These are phyloP conservation scores for Theretra japonica DNA, from an alignment of 2,888 invertebrate genomes.

Conservation along the genomic window DNA sequence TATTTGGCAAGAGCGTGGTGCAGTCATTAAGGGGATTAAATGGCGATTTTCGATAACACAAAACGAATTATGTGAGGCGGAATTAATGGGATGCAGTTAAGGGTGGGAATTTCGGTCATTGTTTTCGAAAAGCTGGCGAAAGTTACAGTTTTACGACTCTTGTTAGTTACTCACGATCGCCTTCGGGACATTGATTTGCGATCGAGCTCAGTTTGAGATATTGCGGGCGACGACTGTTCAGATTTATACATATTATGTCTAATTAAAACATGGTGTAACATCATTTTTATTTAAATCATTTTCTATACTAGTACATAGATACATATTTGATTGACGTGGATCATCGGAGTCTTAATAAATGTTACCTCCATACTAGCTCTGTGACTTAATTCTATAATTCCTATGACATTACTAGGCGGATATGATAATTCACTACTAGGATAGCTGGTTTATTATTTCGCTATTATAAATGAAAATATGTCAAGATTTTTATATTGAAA, in stretches of 20 bases:
- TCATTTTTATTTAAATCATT: too few relatives aligned
- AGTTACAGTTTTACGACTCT: not conserved
- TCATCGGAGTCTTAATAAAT: too few relatives aligned
- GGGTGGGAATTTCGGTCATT: constrained; percentile 33
- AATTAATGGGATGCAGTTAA: constrained; percentile 32
- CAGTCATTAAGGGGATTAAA: constrained; percentile 63
- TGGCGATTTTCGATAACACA: constrained; percentile 58
- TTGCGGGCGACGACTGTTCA: not conserved
- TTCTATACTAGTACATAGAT: too few relatives aligned
- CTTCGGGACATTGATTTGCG: not conserved
- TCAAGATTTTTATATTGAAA: not conserved
- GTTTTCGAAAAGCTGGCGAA: constrained; percentile 30
- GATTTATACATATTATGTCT: too few relatives aligned
- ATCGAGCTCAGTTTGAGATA: not conserved
- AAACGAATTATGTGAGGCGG: constrained; percentile 48
- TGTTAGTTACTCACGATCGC: constrained; percentile 11
- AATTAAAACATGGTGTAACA: too few relatives aligned
- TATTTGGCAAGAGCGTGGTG: constrained; percentile 60
- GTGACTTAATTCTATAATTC: too few relatives aligned
- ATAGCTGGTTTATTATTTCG: too few relatives aligned
- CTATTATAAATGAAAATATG: too few relatives aligned
- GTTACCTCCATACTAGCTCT: too few relatives aligned
- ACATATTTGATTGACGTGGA: too few relatives aligned
- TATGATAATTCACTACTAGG: too few relatives aligned
- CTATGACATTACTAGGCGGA: too few relatives aligned